These are phyloP conservation scores for Periophthalmus magnuspinnatus DNA, from an alignment of 2,797 vertebrate species.

Conservation along the genomic window DNA sequence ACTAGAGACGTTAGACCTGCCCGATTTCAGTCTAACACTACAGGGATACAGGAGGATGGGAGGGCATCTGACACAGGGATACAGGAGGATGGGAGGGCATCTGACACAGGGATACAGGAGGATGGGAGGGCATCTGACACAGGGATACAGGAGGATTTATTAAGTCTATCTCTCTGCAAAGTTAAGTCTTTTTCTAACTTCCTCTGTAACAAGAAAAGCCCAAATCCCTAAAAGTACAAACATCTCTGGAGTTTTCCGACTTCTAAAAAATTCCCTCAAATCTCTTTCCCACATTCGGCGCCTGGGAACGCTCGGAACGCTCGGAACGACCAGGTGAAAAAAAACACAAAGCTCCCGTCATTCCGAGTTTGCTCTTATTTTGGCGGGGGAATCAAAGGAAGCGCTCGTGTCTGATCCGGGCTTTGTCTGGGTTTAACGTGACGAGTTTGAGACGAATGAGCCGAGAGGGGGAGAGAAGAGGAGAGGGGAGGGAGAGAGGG, in stretches of 20 bases:
- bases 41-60: background rate
- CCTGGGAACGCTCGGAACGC: background rate
- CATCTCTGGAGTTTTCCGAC: background rate
- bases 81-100: background rate
- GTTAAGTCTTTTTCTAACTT: background rate
- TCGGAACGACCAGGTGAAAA: background rate
- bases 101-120: background rate
- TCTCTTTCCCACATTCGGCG: slow-evolving; percentile 6
- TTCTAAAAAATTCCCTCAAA: slow-evolving; percentile 2
- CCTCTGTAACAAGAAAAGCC: background rate
- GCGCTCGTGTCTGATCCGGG: background rate
- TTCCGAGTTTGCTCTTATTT: background rate
- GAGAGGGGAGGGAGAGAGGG: background rate
- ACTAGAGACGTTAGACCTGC: no score
- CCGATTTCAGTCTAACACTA: no score
- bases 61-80: background rate
- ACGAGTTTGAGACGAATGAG: background rate
- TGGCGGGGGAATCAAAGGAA: background rate
- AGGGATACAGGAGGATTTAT: background rate
- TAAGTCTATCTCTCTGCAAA: background rate
- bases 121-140: background rate
- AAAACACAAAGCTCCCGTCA: background rate
- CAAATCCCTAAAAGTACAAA: background rate
- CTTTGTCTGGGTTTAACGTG: background rate
- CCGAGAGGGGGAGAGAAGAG: background rate